Evolutionary conservation across 1,140 invertebrate genomes (phyloP).

Genomic region (Delia radicum): DNA sequence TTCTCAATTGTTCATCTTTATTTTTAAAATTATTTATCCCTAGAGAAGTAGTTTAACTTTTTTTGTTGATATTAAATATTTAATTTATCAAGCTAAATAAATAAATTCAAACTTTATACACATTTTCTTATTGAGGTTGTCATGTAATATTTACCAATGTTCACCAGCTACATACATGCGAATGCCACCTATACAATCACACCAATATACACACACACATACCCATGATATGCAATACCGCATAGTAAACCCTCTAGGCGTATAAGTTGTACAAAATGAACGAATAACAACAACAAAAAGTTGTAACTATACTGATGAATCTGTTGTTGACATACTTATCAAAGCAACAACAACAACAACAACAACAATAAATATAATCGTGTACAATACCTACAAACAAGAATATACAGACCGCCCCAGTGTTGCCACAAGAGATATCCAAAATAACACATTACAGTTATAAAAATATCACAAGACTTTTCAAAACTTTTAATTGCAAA

Average conservation of each 20-base stretch:
- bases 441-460: no score
- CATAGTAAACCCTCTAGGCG: not conserved
- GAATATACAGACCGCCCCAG: no score
- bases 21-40: no score
- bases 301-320: conserved; percentile 7
- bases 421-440: not conserved
- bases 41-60: no score
- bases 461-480: no score
- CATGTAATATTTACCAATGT: not conserved
- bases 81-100: no score
- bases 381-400: not conserved
- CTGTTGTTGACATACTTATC: conserved; percentile 19
- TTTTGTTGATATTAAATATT: no score
- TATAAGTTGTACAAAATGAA: not conserved
- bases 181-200: not conserved
- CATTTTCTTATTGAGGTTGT: not conserved
- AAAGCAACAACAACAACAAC: not conserved
- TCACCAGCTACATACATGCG: not conserved
- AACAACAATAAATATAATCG: not conserved
- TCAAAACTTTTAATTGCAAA: no score
- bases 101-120: no score
- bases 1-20: no score
- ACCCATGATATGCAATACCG: conserved; percentile 1
- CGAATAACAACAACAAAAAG: not conserved
- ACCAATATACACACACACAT: not conserved